Evolutionary conservation across 2,113 vertebrate species (phyloP), one percentile per base, ranked within the genome.

Genomic region (Pionites leucogaster): DNA sequence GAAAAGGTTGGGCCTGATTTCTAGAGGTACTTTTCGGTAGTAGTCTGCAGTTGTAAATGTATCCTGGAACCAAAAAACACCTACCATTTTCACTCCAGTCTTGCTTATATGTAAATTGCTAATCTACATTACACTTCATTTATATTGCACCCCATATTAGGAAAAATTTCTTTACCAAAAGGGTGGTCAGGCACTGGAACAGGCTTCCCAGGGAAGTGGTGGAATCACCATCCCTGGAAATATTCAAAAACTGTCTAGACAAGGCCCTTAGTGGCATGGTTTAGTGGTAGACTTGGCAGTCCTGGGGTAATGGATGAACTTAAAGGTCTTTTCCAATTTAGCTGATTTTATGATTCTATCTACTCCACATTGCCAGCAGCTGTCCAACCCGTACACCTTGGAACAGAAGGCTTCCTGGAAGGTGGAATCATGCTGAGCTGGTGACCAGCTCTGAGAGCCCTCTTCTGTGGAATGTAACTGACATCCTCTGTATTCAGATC

Each of bases 51-150:
- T 44, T 76, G 11, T 44, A 47, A 63, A 63, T 7, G 4, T 53
- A 55, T 60, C 22, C 20, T 53, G 33, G 18, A 17, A 24, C 46
- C 35, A 65, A 12, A 59, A 39, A 67, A 28, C 12, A 42, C 27
- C 15, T 62, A 11, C 11, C 4, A 15, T 63, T 94, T 84, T 53
- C 35, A 69, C 7, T 81, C 22, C 28, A 69, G 24, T n/a, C 20
- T 82, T 65, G 28, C 18, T 81, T 62, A 44, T 64, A 41, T 39
- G 25, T 37, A 37, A 22, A 20, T 12, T 47, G n/a, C 17, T 72
- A n/a, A 18, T 75, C 14, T 53, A 13, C 2, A 0, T 6, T 52
- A 17, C 4, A 23, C 24, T 18, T 72, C 13, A 59, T 59, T n/a
- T 59, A 24, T 23, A 35, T 23, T 24, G 22, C 33, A 35, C 57